Conservation (phyloP, 2,113 vertebrate species). For the Pseudorectes ferrugineus region DNA sequence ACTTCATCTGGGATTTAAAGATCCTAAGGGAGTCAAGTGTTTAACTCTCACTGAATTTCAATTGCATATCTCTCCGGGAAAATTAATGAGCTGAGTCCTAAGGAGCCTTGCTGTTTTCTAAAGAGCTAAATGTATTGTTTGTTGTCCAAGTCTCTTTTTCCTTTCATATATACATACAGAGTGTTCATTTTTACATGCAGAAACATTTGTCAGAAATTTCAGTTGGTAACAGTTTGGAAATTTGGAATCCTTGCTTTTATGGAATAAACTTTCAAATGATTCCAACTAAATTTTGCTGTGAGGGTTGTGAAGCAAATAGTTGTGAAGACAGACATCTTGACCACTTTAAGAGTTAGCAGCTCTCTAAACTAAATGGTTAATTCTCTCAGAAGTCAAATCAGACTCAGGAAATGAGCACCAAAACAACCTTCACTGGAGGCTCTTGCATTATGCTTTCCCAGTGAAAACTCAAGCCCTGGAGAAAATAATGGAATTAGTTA, state of each 20-base stretch:
- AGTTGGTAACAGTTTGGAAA: neutral
- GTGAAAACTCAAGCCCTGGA: slow-evolving; percentile 1
- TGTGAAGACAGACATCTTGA: neutral
- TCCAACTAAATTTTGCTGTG: neutral
- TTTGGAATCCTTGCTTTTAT: neutral
- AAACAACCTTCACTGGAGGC: neutral
- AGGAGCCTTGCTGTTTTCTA: slow-evolving; percentile 19
- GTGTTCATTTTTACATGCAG: neutral
- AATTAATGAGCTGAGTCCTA: slow-evolving; percentile 45
- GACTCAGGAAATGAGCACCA: neutral
- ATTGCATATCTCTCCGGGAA: slow-evolving; percentile 39
- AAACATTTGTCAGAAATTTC: neutral
- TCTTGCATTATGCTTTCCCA: neutral
- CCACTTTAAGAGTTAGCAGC: neutral
- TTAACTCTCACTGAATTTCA: slow-evolving; percentile 38
- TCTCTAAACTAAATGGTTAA: neutral
- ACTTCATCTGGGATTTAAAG: slow-evolving; percentile 25
- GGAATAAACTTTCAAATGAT: neutral
- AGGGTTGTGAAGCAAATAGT: neutral
- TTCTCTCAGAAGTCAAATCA: neutral
- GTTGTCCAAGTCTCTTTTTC: neutral
- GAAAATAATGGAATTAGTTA: slow-evolving; percentile 32
- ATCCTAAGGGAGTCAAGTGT: slow-evolving; percentile 30
- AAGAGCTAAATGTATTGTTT: neutral
- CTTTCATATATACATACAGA: neutral